Percentiles rank a stretch among this genome's conserved stretches.
These are phyloP conservation scores for Hippoglossus stenolepis DNA, from an alignment of 2,113 vertebrate species.

Conservation along the genomic window DNA sequence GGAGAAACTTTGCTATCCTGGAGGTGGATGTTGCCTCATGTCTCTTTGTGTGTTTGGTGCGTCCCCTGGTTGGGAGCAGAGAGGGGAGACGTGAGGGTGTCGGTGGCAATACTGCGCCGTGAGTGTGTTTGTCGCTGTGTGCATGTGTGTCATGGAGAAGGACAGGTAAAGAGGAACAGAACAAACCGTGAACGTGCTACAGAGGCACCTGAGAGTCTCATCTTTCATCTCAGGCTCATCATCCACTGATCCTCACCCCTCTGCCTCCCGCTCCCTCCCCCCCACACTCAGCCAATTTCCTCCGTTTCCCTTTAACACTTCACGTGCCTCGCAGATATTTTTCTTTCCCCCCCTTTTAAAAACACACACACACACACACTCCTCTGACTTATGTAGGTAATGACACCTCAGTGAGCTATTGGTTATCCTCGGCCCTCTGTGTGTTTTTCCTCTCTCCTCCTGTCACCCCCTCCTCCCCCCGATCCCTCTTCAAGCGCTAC, in stretches of 20 bases:
- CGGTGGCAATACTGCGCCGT: conserved; percentile 42
- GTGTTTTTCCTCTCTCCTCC: conserved; percentile 69
- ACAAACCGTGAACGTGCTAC: conserved; percentile 51
- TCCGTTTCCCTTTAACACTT: conserved; percentile 64
- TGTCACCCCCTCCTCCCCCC: conserved; percentile 14
- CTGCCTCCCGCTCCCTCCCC: conserved; percentile 12
- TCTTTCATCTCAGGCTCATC: conserved; percentile 72
- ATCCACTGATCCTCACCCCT: conserved; percentile 58
- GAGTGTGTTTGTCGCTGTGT: conserved; percentile 26
- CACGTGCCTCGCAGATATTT: conserved; percentile 33
- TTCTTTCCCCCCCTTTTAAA: conserved; percentile 11
- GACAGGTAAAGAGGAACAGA: conserved; percentile 67
- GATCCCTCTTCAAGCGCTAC: conserved; percentile 62
- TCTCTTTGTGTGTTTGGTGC: conserved; percentile 75
- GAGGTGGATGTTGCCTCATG: conserved; percentile 82
- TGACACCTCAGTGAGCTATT: conserved; percentile 83
- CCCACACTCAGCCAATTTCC: conserved; percentile 65
- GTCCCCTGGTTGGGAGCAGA: conserved; percentile 68
- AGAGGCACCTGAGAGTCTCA: conserved; percentile 57
- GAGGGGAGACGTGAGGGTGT: conserved; percentile 37
- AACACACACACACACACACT: conserved; percentile 46
- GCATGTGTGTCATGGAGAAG: conserved; percentile 51
- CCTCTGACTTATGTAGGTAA: conserved; percentile 78
- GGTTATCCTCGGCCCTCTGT: conserved; percentile 76
- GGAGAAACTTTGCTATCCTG: conserved; percentile 76